Base-by-base conservation (phyloP, 1,140 invertebrate species). In the Ectropis grisescens region DNA sequence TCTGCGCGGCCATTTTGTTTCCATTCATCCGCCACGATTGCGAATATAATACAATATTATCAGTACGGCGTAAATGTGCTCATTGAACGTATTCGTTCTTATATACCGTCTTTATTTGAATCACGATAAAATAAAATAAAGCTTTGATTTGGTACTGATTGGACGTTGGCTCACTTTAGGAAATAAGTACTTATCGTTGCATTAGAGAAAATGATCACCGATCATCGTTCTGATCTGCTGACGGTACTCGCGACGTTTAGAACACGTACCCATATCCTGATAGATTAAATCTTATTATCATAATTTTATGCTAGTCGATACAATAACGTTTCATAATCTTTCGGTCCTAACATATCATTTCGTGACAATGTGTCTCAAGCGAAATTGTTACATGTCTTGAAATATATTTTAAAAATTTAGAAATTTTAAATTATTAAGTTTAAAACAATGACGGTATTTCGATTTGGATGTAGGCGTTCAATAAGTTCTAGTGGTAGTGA, bases 61-160 rank as follows among this genome's bases (percentile, higher is more conserved):
- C n/a, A n/a, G n/a, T n/a, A n/a, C n/a, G n/a, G n/a, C n/a, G n/a
- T n/a, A n/a, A n/a, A n/a, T n/a, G n/a, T n/a, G n/a, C n/a, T n/a
- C n/a, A n/a, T n/a, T n/a, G n/a, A n/a, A n/a, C n/a, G n/a, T n/a
- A n/a, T n/a, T n/a, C n/a, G n/a, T n/a, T n/a, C n/a, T n/a, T n/a
- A n/a, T n/a, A n/a, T n/a, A n/a, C n/a, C n/a, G n/a, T n/a, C n/a
- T n/a, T n/a, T n/a, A n/a, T n/a, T n/a, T n/a, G n/a, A n/a, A 50
- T 59, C 44, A 57, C 58, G 33, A 44, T 48, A 48, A 47, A 48
- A 52, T 48, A 58, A 19, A 19, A 39, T 75, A 76, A 80, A 80
- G 75, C 75, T 80, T 80, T 80, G 75, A 76, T 80, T 80, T 80
- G 62, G 56, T 60, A 65, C 58, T 62, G 70, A 71, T 70, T 67